Base-by-base conservation (phyloP, 2,797 vertebrate species). In the Syngnathus acus region DNA sequence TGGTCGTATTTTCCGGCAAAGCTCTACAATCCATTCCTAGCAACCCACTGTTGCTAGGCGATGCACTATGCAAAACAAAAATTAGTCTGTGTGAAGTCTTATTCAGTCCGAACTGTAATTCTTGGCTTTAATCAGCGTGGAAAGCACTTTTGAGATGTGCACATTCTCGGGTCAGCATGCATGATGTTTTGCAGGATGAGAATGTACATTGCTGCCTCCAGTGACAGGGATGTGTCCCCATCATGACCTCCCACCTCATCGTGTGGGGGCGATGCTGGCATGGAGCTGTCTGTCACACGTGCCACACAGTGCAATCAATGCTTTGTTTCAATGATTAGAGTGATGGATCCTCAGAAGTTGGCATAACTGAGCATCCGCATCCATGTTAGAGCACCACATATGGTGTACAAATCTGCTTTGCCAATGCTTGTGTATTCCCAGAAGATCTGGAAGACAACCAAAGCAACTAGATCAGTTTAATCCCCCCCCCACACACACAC, bases 31-130 rank as follows among this genome's bases (percentile, higher is more conserved):
- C 82, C 75, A 39, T 67, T 63, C 82, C 66, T 84, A 77, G 84
- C 85, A 82, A 84, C 82, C 64, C 71, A 51, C 79, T 87, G 88
- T 91, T 91, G 89, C 89, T 89, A 89, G 84, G 90, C 83, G 73
- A 89, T 86, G 71, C 80, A 73, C 73, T 26, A 40, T 50, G 79
- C 38, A 69, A 73, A 75, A 71, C 65, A 65, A 65, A 58, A 58
- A 42, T 23, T 13, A 43, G 23, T 2, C 19, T 40, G 13, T 14
- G 38, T 60, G 5, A 60, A 40, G 60, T 58, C 16, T 51, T 32
- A 7, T n/a, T 51, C 19, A 39, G 9, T 9, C 45, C 19, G 23
- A 19, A 26, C 43, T 48, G 32, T 42, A 61, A 54, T 38, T 61
- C 6, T 0, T 5, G n/a, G 3, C 9, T 42, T 42, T 37, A 1